Base-by-base conservation (phyloP, 2,113 vertebrate species). In the Esox niger region DNA sequence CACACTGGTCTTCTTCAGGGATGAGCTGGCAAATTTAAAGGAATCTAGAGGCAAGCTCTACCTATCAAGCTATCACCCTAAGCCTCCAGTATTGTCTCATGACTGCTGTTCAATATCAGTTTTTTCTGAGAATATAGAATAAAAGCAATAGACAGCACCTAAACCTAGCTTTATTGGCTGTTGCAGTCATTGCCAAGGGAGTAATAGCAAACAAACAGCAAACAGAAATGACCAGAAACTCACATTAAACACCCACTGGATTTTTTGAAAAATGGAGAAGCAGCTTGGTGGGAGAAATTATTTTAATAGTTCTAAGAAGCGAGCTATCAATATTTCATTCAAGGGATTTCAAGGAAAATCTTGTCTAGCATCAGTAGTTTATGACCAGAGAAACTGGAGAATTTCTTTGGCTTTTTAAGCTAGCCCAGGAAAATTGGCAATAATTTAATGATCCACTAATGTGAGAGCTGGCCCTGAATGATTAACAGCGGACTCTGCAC, bases 371-470 rank as follows among this genome's bases (percentile, higher is more conserved):
- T 77, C 64, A 21, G 55, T 38, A 68, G 38, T 20, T 66, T 46
- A 67, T 61, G 31, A 0, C 20, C 9, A 4, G 74, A 71, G 31
- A 31, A 35, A 62, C 76, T 78, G 69, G 32, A 75, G 31, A 60
- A 21, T 26, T 59, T 76, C 74, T 35, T 75, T 61, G 79, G 76
- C 75, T 70, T 68, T 57, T 67, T 64, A 71, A 27, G 15, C 21
- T 30, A 0, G 23, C 57, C 73, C 76, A 84, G 80, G 72, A 83
- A 81, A 82, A 84, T 79, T 79, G 87, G 71, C 79, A 81, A 83
- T 82, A 2, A 6, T 79, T 70, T 78, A 79, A 83, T 85, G 84
- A 87, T 86, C 84, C 81, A 81, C 68, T 84, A 86, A 79, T 3
- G 23, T 74, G 82, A 67, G 54, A 64, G 21, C 49, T 10, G 49